Conservation (phyloP, 2,888 invertebrate species). For the Taphrorychus bicolor region DNA sequence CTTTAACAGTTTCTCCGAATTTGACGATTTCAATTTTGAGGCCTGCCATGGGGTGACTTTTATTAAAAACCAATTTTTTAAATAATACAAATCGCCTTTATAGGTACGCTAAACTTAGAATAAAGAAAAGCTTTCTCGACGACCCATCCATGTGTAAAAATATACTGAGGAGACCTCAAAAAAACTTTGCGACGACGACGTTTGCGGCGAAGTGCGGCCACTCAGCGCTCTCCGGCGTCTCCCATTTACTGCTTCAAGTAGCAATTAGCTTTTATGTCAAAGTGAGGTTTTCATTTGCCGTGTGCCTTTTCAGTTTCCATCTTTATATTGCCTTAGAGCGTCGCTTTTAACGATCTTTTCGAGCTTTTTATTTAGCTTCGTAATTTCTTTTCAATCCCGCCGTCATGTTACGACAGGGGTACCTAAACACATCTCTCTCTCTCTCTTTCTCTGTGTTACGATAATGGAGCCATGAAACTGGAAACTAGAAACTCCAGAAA, state of each 20-base stretch:
- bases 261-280: constrained; percentile 59
- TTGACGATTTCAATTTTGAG: too few species aligned
- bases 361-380: constrained; percentile 42
- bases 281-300: constrained; percentile 53
- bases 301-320: constrained; percentile 46
- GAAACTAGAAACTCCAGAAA: constrained; percentile 45
- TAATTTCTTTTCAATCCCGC: too few species aligned
- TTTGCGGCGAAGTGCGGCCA: constrained; percentile 48
- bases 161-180: constrained; percentile 33
- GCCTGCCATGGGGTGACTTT: too few species aligned
- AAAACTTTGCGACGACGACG: constrained; percentile 43
- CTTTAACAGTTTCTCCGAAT: too few species aligned
- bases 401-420: too few species aligned
- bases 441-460: background rate
- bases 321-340: constrained; percentile 38
- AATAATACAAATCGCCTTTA: too few species aligned
- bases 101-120: too few species aligned
- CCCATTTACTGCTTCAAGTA: constrained; percentile 59
- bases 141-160: constrained; percentile 44
- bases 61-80: too few species aligned
- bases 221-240: constrained; percentile 53
- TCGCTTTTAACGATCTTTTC: constrained; percentile 42
- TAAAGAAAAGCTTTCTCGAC: constrained; percentile 42
- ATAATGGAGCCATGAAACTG: constrained; percentile 14
- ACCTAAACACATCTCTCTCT: background rate